Conservation (phyloP, 35 echinoderm and acorn worm species). For the Eucidaris tribuloides region DNA sequence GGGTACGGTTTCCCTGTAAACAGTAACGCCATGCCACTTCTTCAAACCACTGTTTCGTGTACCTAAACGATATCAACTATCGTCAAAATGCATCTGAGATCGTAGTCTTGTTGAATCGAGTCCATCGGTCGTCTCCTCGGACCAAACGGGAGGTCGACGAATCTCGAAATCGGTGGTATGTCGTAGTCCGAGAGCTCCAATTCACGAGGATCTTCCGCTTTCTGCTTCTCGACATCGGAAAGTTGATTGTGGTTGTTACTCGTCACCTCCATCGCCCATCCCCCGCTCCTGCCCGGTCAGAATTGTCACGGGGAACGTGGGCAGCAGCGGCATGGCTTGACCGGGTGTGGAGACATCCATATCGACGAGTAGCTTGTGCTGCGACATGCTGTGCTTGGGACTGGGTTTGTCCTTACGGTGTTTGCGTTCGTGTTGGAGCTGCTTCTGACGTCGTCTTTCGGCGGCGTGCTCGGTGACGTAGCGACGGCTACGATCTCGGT, state of each 20-base stretch:
- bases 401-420: not conserved
- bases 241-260: not conserved
- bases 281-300: conserved; percentile 11
- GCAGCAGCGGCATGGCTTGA: conserved; percentile 16
- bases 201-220: not conserved
- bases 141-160: no score
- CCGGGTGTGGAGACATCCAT: not conserved
- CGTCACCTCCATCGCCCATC: not conserved
- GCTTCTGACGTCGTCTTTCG: conserved; percentile 3
- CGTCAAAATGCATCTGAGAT: no score
- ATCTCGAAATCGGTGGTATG: not conserved
- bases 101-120: no score
- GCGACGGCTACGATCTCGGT: conserved; percentile 21
- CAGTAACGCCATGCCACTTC: no score
- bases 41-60: no score
- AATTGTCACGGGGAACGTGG: not conserved
- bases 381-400: conserved; percentile 25
- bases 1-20: no score
- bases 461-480: conserved; percentile 18
- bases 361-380: conserved; percentile 2
- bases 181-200: conserved; percentile 13
- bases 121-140: not conserved
- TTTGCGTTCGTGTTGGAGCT: not conserved
- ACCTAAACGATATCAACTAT: no score
- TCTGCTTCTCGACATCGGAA: conserved; percentile 5